Base-by-base conservation (phyloP, 2,797 vertebrate species). In the Tiaroga cobitis region DNA sequence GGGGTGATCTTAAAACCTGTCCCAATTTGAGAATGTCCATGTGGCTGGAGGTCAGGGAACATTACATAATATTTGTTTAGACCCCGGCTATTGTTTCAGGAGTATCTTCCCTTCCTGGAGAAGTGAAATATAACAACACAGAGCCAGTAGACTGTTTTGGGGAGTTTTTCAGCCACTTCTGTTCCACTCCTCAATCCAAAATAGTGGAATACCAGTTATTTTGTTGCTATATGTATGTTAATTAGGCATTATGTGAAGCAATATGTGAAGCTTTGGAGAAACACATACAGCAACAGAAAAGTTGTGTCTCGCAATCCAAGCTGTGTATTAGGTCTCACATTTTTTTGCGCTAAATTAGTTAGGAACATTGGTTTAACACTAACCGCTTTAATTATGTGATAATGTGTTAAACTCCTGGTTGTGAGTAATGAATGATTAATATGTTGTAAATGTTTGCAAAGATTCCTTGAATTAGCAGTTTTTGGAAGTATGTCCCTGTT, bases 11-110 rank as follows among this genome's bases (percentile, higher is more conserved):
- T 46, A 32, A 46, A 49, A 72, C n/a, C 26, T 77, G 9, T 63
- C 65, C 24, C 59, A 68, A 67, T 46, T 63, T 76, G 10, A 43
- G 65, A 81, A 86, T 70, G 67, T 56, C 26, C 56, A 29, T 72
- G 63, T 26, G 74, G 82, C 26, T 26, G 24, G 63, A 68, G 75
- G 75, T 39, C 59, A 84, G 75, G 41, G 41, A 46, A 41, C 8
- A 67, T 94, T 93, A 90, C 41, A 78, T 89, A 93, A 93, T 87
- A 59, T 72, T 82, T 92, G 91, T 94, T 93, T 93, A 92, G 91
- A 91, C 87, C 93, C 91, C 86, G 88, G 90, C 92, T 88, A 93
- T 95, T 95, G 94, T 95, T 94, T 90, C 84, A 89, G 90, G 9
- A 80, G 86, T 46, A 84, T 85, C 88, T 88, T 92, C 91, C 91